phyloP scores from a whole-genome alignment of 1,140 invertebrate species.

The Polyergus mexicanus region DNA sequence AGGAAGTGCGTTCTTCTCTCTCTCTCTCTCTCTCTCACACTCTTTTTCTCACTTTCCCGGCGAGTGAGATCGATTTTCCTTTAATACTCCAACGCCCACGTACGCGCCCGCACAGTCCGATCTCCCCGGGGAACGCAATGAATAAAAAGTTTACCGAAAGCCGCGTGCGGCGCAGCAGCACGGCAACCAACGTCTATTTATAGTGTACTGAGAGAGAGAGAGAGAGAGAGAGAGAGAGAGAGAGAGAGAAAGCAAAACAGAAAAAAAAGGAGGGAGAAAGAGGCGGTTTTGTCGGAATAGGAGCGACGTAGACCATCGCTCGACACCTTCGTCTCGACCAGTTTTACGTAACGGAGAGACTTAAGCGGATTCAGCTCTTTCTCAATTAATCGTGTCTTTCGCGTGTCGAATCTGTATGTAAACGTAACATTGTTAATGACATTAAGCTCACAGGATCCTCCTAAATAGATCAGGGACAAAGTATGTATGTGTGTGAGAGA shows the following conservation, averaged over 20 bases:
- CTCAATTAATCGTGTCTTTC: conserved; percentile 22
- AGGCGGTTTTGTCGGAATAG: conserved; percentile 34
- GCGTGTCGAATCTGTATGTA: conserved; percentile 2
- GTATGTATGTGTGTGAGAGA: too few species aligned
- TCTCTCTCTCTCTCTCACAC: conserved; percentile 25
- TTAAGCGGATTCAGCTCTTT: conserved; percentile 32
- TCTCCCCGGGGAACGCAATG: conserved; percentile 36
- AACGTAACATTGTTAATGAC: not conserved
- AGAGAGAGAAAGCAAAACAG: not conserved
- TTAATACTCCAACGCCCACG: conserved; percentile 55
- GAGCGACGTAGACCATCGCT: conserved; percentile 17
- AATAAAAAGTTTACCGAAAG: conserved; percentile 68
- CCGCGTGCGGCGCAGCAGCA: conserved; percentile 35
- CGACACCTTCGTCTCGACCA: conserved; percentile 20
- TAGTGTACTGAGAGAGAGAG: not conserved
- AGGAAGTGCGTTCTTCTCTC: conserved; percentile 40
- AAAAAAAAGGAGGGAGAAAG: not conserved
- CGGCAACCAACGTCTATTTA: conserved; percentile 47
- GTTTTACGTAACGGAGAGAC: conserved; percentile 54
- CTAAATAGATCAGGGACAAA: not conserved
- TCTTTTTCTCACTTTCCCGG: not conserved
- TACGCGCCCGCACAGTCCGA: conserved; percentile 37
- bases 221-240: not conserved
- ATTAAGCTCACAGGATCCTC: not conserved
- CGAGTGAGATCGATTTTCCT: conserved; percentile 69